Evolutionary conservation across 2,797 vertebrate genomes (phyloP).

Genomic region (Falco novaeseelandiae): DNA sequence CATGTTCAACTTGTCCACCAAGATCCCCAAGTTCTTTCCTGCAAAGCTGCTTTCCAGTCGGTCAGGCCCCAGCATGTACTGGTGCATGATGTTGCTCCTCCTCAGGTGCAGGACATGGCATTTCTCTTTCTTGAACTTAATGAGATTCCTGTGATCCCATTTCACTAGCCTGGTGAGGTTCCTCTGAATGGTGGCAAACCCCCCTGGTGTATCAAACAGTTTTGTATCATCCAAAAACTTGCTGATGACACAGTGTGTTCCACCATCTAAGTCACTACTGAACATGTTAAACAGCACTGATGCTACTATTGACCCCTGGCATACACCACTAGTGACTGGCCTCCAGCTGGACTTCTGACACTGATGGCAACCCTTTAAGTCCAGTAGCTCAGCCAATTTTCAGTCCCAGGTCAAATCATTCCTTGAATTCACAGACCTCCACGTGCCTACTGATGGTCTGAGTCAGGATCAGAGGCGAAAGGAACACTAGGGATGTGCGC

Average conservation of each 20-base stretch:
- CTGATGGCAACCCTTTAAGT: neutral
- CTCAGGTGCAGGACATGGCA: neutral
- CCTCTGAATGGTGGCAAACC: neutral
- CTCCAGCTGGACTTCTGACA: neutral
- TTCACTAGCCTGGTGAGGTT: neutral
- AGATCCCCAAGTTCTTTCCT: neutral
- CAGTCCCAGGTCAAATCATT: neutral
- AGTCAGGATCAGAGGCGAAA: neutral
- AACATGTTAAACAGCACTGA: neutral
- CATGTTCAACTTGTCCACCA: neutral
- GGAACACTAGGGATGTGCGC: neutral
- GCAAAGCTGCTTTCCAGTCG: neutral
- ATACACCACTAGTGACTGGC: neutral
- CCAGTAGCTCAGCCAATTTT: neutral
- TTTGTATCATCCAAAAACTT: neutral
- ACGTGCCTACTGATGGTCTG: neutral
- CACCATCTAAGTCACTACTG: neutral
- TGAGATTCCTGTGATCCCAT: neutral
- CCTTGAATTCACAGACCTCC: neutral
- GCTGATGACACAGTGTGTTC: neutral
- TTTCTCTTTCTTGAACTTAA: neutral
- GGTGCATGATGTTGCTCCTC: neutral
- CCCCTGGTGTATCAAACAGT: neutral
- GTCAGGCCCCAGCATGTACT: neutral
- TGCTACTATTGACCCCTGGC: neutral